Conservation (phyloP, 2,888 invertebrate genomes). For the Nysson spinosus region DNA sequence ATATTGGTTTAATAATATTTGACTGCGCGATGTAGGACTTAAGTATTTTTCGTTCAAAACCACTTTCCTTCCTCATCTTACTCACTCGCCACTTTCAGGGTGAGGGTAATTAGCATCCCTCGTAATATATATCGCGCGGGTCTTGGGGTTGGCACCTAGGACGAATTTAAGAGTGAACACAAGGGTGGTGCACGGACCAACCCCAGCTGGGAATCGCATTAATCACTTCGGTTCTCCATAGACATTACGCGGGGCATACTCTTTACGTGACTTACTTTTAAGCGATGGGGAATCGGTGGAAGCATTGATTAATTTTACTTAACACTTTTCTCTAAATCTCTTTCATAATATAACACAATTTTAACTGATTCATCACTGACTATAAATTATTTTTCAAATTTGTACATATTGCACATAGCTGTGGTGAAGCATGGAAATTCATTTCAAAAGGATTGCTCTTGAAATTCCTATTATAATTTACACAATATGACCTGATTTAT, state of each 20-base stretch:
- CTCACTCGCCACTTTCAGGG: conserved; percentile 4
- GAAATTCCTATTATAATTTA: too few species aligned
- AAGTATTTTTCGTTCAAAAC: conserved; percentile 2
- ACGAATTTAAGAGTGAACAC: conserved; percentile 56
- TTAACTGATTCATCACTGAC: too few species aligned
- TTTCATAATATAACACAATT: neutral
- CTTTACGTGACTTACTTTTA: conserved; percentile 22
- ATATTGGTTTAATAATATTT: neutral
- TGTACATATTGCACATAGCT: too few species aligned
- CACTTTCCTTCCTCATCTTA: neutral
- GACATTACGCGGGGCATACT: conserved; percentile 26
- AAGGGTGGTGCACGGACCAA: conserved; percentile 66
- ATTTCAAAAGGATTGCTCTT: too few species aligned
- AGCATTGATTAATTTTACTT: neutral
- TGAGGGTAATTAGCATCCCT: conserved; percentile 70
- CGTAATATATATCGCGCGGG: conserved; percentile 62
- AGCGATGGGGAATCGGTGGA: conserved; percentile 26
- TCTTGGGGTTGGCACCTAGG: conserved; percentile 68
- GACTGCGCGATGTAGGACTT: neutral
- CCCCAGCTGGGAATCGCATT: conserved; percentile 76
- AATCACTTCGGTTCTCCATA: conserved; percentile 67
- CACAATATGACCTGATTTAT: too few species aligned
- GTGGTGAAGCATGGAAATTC: too few species aligned
- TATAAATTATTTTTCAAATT: too few species aligned
- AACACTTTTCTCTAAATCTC: neutral